Evolutionary conservation across 2,888 invertebrate species (phyloP).

Genomic region (Meta bourneti): DNA sequence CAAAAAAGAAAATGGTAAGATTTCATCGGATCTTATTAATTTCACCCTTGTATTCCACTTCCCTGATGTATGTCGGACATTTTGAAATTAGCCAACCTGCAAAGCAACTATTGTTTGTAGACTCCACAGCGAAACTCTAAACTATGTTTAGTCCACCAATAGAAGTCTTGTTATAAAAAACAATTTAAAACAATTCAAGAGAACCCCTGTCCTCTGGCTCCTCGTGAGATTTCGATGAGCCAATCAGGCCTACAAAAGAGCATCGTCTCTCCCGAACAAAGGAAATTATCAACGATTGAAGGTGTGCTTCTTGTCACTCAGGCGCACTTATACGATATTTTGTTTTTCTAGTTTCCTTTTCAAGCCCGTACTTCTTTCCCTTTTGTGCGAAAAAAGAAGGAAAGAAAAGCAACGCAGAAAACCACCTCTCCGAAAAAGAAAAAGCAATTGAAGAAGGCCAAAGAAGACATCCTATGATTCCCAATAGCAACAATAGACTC

Average conservation of each 20-base stretch:
- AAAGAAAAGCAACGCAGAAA: constrained; percentile 25
- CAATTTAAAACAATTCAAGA: neutral
- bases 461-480: constrained; percentile 64
- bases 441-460: constrained; percentile 50
- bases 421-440: constrained; percentile 21
- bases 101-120: too few species aligned
- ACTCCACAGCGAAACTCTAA: too few species aligned
- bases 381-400: constrained; percentile 2
- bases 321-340: neutral
- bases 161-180: neutral
- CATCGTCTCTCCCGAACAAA: constrained; percentile 1
- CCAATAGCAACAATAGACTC: constrained; percentile 69
- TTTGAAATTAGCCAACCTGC: too few species aligned
- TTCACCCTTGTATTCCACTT: too few species aligned
- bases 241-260: neutral
- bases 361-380: constrained; percentile 20
- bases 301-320: constrained; percentile 29
- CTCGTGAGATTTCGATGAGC: neutral
- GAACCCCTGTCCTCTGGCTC: neutral
- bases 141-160: too few species aligned
- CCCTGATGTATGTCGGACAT: too few species aligned
- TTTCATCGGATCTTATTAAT: too few species aligned
- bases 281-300: constrained; percentile 43
- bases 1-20: too few species aligned
- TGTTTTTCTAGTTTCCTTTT: neutral